Percentiles rank a stretch among this genome's conserved stretches.
Conservation (phyloP, 1,140 invertebrate species). For the Physella acuta region DNA sequence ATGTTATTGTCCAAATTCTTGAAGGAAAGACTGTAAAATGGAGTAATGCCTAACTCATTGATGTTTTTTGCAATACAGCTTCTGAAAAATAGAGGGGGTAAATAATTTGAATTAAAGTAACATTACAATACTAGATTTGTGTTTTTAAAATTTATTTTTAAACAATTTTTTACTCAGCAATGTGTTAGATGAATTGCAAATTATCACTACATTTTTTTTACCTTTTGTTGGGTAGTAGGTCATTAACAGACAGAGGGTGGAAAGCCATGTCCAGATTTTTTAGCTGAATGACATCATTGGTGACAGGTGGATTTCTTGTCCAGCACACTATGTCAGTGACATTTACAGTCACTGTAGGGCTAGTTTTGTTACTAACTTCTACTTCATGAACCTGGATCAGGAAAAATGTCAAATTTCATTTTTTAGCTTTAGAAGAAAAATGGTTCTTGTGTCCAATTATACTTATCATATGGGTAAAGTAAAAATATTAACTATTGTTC, state of each 20-base stretch:
- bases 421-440: too few relatives aligned
- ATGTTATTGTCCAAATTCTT: constrained; percentile 24
- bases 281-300: constrained; percentile 45
- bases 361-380: constrained; percentile 40
- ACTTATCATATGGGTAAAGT: too few relatives aligned
- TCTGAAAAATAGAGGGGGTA: too few relatives aligned
- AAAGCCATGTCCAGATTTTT: constrained; percentile 34
- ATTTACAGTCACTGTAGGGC: constrained; percentile 50
- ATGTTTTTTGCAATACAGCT: constrained; percentile 52
- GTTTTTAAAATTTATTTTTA: too few relatives aligned
- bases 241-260: not conserved
- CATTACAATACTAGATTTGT: too few relatives aligned
- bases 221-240: not conserved
- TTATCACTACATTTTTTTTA: too few relatives aligned
- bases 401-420: too few relatives aligned
- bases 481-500: too few relatives aligned
- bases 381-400: constrained; percentile 57
- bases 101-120: too few relatives aligned
- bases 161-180: too few relatives aligned
- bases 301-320: constrained; percentile 46
- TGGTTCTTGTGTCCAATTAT: too few relatives aligned
- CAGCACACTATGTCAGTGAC: constrained; percentile 58
- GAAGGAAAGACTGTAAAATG: constrained; percentile 58
- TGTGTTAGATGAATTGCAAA: too few relatives aligned
- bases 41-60: constrained; percentile 45